Base-by-base conservation (phyloP, 2,113 vertebrate species). In the Corythoichthys haematopterus region DNA sequence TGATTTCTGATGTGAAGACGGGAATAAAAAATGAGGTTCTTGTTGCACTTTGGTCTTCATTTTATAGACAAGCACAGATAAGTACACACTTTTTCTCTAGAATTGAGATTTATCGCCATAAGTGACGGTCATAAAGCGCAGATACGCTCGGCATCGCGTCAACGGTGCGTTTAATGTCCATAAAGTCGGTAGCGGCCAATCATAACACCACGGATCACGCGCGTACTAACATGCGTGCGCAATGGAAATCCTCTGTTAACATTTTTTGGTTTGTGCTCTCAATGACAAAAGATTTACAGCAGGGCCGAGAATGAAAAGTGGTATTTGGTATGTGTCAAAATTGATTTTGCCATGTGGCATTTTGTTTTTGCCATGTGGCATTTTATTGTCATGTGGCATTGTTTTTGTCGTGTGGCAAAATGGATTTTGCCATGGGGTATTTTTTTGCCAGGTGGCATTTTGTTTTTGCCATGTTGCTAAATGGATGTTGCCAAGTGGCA, bases 161-260 rank as follows among this genome's bases (percentile, higher is more conserved):
- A 43, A 60, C 37, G 9, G 8, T 9, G 10, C n/a, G 12, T 45
- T 62, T 46, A 28, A 45, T 16, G 6, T 60, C 37, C 16, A 40
- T 3, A 40, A 60, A 60, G 16, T n/a, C 37, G 11, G 28, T 12
- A 60, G 9, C 37, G 6, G 58, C 74, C 70, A 80, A 81, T 76
- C 69, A 64, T 10, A 64, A 50, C 66, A 69, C 56, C 72, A 86
- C 38, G 71, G 85, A 77, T 85, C 76, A 72, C 80, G 80, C 8
- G 38, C 56, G 68, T 9, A 16, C 40, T 36, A 37, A 60, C 58
- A 60, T 60, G 58, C 36, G 15, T 4, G 52, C 3, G 52, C 28
- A 1, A 55, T 3, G 20, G 53, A 56, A 35, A 56, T 56, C 10
- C 12, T 56, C 53, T 35, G 28, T 56, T 9, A 56, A 20, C 11